Evolutionary conservation across 2,113 vertebrate genomes (phyloP), one percentile per base, ranked within the genome.

Genomic region (Colaptes auratus): DNA sequence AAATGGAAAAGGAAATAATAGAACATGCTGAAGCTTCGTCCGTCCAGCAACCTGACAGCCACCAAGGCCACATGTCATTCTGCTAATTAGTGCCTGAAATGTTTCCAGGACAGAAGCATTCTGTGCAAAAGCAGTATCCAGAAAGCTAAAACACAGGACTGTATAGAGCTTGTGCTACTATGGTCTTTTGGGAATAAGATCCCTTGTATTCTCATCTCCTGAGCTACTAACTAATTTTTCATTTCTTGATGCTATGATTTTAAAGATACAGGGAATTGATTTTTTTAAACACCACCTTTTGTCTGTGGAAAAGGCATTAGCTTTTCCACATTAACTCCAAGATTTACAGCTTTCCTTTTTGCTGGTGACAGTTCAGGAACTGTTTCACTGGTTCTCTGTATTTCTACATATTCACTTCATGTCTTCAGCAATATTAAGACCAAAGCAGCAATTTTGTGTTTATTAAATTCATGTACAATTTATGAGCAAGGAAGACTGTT

Each of bases 21-120:
- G 50, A 60, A 55, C 10, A 6, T 2, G 4, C 58, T 3, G 1
- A 36, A 72, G 58, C 58, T 48, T 0, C 0, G 23, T 2, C 63
- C 52, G 9, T 31, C 61, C 42, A 5, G 42, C 53, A 53, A 44
- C 24, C 59, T 35, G 44, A 35, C 73, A 30, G 46, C 10, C 60
- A 46, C 52, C n/a, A 9, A 8, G 14, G 80, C 55, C 50, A 1
- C 9, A 0, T 18, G 46, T 8, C 4, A 2, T 13, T 6, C 66
- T 13, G 48, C 70, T 59, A 11, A 50, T 42, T 10, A 69, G 24
- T n/a, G 35, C 53, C 81, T 58, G 71, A 46, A 59, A 65, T 1
- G 4, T 31, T 55, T 20, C 71, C 75, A 73, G 77, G n/a, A 87
- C 66, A 76, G 89, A 36, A 81, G 31, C 46, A 20, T 73, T 82